A percentile compares a stretch with the other conserved stretches of the same genome.
These are phyloP conservation scores for Chionoecetes opilio DNA, from an alignment of 1,140 invertebrate species.

Conservation along the genomic window DNA sequence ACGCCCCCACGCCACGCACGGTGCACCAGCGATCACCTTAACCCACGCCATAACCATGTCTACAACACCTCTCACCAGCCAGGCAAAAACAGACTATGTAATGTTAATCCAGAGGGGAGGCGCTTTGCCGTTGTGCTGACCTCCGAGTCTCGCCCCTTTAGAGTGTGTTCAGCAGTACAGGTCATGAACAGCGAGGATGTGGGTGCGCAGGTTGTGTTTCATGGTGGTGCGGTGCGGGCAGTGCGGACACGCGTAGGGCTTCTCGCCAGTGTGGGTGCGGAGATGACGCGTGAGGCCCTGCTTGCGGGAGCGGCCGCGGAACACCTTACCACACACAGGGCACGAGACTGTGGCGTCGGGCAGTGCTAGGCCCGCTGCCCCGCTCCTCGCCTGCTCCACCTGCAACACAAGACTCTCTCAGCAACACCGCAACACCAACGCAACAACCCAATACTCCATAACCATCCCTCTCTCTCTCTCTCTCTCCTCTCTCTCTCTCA, in stretches of 20 bases:
- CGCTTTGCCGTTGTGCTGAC: too few relatives aligned
- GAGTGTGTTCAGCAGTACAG: slow-evolving; percentile 47
- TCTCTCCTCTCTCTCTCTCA: not conserved
- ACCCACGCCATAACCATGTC: too few relatives aligned
- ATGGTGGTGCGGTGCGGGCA: slow-evolving; percentile 82
- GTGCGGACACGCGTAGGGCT: slow-evolving; percentile 82
- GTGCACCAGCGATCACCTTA: too few relatives aligned
- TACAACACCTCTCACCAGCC: too few relatives aligned
- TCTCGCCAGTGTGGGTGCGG: slow-evolving; percentile 82
- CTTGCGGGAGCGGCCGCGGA: slow-evolving; percentile 88
- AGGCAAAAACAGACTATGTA: too few relatives aligned
- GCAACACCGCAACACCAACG: slow-evolving; percentile 23
- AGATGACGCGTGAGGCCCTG: slow-evolving; percentile 88
- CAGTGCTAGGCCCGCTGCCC: not conserved
- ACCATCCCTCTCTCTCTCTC: too few relatives aligned
- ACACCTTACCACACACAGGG: slow-evolving; percentile 89
- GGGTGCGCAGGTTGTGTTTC: slow-evolving; percentile 75
- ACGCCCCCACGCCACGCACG: too few relatives aligned
- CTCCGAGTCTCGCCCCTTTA: too few relatives aligned
- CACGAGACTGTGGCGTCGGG: slow-evolving; percentile 56
- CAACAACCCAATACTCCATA: not conserved
- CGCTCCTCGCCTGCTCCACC: slow-evolving; percentile 50
- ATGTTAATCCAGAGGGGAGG: not conserved
- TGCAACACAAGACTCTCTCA: slow-evolving; percentile 68
- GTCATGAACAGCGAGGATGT: slow-evolving; percentile 76